Conservation (phyloP, 2,888 invertebrate genomes). For the Leptopilina myrica region DNA sequence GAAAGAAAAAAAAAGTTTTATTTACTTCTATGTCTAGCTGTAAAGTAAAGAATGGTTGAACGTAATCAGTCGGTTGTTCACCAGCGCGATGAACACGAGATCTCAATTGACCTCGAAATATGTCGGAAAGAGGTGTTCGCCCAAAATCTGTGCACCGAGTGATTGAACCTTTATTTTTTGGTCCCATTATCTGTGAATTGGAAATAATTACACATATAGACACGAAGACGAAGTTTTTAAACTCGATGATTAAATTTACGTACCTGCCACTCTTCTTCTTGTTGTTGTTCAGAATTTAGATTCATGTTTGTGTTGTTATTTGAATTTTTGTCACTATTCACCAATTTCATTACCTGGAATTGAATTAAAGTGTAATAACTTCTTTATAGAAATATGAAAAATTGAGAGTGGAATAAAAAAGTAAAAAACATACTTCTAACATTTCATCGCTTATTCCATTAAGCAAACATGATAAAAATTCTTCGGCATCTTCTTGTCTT, state of each 20-base stretch:
- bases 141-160: slow-evolving; percentile 90
- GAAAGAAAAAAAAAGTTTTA: not conserved
- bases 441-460: slow-evolving; percentile 98
- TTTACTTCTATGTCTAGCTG: slow-evolving; percentile 95
- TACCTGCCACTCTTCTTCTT: slow-evolving; percentile 85
- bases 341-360: slow-evolving; percentile 79
- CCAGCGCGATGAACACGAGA: slow-evolving; percentile 87
- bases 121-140: slow-evolving; percentile 92
- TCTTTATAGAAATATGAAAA: too few species aligned
- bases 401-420: not conserved
- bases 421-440: slow-evolving; percentile 83
- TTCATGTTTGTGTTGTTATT: slow-evolving; percentile 71
- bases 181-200: slow-evolving; percentile 85
- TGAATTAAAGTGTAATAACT: not conserved
- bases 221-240: too few species aligned
- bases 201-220: slow-evolving; percentile 11
- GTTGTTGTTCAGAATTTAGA: slow-evolving; percentile 69
- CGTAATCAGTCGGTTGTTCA: slow-evolving; percentile 90
- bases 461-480: slow-evolving; percentile 94
- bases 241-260: slow-evolving; percentile 46
- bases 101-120: slow-evolving; percentile 94
- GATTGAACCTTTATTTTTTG: slow-evolving; percentile 91
- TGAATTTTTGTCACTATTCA: slow-evolving; percentile 68
- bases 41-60: slow-evolving; percentile 97
- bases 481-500: slow-evolving; percentile 97